A percentile compares a stretch with the other conserved stretches of the same genome.
Conservation (phyloP, 2,797 vertebrate species). For the Sebastes wilsoni region DNA sequence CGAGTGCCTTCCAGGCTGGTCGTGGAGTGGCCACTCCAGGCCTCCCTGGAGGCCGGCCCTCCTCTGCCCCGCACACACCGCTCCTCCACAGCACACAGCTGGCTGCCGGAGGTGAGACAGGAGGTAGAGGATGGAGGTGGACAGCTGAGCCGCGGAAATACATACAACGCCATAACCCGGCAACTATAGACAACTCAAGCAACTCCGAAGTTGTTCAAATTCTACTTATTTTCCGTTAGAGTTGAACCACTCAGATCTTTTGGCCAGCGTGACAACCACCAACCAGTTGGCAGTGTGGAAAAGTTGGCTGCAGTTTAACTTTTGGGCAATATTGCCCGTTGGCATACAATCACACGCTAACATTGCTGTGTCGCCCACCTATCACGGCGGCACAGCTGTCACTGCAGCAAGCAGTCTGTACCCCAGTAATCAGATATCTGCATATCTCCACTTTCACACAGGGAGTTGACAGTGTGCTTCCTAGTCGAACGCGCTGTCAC, state of each 20-base stretch:
- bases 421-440: slow-evolving; percentile 69
- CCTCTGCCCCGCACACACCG: slow-evolving; percentile 25
- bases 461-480: slow-evolving; percentile 54
- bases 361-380: slow-evolving; percentile 76
- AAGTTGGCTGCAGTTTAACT: slow-evolving; percentile 74
- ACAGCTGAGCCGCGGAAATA: slow-evolving; percentile 22
- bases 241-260: slow-evolving; percentile 52
- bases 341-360: slow-evolving; percentile 74
- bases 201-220: slow-evolving; percentile 50
- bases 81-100: slow-evolving; percentile 53
- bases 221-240: slow-evolving; percentile 37
- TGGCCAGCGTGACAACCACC: slow-evolving; percentile 62
- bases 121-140: slow-evolving; percentile 24
- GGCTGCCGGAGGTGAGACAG: slow-evolving; percentile 43
- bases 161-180: not conserved
- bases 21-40: slow-evolving; percentile 66
- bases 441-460: slow-evolving; percentile 67
- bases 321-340: slow-evolving; percentile 76
- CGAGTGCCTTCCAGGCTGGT: slow-evolving; percentile 63
- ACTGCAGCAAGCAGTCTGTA: slow-evolving; percentile 70
- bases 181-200: slow-evolving; percentile 3
- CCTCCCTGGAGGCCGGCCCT: slow-evolving; percentile 49
- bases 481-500: slow-evolving; percentile 29
- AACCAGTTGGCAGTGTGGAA: slow-evolving; percentile 74
- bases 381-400: slow-evolving; percentile 77